phyloP scores from a whole-genome alignment of 2,888 invertebrate species.

The Hyalella azteca region DNA sequence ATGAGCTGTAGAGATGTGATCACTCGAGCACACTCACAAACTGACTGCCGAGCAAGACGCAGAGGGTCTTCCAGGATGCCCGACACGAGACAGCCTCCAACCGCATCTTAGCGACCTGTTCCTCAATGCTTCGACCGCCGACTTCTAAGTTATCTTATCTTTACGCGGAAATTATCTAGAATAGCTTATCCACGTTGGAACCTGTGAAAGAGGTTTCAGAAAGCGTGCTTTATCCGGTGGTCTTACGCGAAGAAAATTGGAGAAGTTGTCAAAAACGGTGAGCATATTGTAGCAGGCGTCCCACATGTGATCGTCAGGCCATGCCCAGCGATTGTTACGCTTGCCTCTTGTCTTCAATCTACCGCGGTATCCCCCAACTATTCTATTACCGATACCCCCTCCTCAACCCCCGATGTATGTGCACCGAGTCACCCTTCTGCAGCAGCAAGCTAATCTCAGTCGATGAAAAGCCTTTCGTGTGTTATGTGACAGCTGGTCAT shows the following conservation, averaged over 20 bases:
- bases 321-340: slow-evolving; percentile 34
- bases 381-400: not conserved
- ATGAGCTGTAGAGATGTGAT: slow-evolving; percentile 15
- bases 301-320: slow-evolving; percentile 20
- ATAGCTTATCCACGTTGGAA: too few relatives aligned
- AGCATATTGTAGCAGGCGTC: not conserved
- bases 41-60: not conserved
- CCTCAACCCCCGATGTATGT: not conserved
- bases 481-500: too few relatives aligned
- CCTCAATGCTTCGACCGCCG: slow-evolving; percentile 18
- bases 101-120: slow-evolving; percentile 9
- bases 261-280: too few relatives aligned
- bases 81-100: not conserved
- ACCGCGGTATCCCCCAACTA: not conserved
- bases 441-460: too few relatives aligned
- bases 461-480: too few relatives aligned
- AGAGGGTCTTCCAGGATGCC: slow-evolving; percentile 3
- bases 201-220: too few relatives aligned
- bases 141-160: too few relatives aligned
- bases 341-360: slow-evolving; percentile 20
- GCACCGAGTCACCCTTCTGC: too few relatives aligned
- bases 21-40: slow-evolving; percentile 35
- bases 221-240: too few relatives aligned
- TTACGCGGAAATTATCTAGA: too few relatives aligned
- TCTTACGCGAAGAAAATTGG: too few relatives aligned